Conservation (phyloP, 1,140 invertebrate genomes). For the Aphelinus certus region DNA sequence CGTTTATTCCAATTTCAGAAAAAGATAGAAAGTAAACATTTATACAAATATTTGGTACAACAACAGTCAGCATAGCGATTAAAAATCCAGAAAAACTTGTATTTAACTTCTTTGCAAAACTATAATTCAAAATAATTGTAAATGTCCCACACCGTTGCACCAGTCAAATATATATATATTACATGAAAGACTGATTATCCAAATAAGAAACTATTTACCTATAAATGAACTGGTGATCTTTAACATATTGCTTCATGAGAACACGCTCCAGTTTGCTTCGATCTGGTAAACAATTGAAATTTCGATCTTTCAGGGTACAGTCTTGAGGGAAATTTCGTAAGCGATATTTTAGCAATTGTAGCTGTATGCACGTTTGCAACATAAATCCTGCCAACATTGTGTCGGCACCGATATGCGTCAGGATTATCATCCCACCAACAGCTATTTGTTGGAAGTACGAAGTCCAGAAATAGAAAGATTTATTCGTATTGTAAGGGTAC, state of each 20-base stretch:
- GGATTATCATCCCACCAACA: not conserved
- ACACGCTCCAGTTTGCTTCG: slow-evolving; percentile 8
- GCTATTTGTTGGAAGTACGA: slow-evolving; percentile 2
- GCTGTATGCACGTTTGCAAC: not conserved
- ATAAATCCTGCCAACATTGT: slow-evolving; percentile 23
- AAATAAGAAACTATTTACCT: not conserved
- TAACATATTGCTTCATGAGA: not conserved
- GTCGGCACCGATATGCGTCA: slow-evolving; percentile 7
- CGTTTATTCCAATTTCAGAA: not conserved
- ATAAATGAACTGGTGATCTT: slow-evolving; percentile 4
- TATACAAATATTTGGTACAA: slow-evolving; percentile 28
- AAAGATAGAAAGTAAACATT: slow-evolving; percentile 6
- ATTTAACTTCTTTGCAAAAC: slow-evolving; percentile 12
- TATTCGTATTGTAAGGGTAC: slow-evolving; percentile 14
- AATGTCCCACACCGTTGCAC: not conserved
- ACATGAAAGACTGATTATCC: not conserved
- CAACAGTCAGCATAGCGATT: not conserved
- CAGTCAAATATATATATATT: not conserved
- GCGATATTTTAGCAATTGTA: slow-evolving; percentile 26
- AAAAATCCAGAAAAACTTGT: not conserved
- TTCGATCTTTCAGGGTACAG: not conserved
- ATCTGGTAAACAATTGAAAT: not conserved
- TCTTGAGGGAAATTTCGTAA: not conserved
- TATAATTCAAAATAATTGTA: not conserved
- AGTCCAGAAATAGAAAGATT: slow-evolving; percentile 6